phyloP scores from a whole-genome alignment of 2,113 vertebrate genomes.

The Xyliphius kryptos region DNA sequence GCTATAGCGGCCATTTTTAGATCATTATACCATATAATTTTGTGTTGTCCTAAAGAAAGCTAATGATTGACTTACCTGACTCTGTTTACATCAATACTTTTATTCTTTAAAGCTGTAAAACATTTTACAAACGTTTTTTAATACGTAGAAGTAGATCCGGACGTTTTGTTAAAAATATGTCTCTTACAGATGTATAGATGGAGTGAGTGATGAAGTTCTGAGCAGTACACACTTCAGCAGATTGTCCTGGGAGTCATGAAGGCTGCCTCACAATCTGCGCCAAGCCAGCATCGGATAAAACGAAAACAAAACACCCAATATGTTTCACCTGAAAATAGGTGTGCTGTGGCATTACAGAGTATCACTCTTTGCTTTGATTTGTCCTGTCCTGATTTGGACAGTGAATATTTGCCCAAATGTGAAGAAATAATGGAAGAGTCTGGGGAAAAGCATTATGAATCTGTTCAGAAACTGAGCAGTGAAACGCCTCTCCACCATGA shows the following conservation, averaged over 20 bases:
- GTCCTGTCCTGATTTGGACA: constrained; percentile 7
- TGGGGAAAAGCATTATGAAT: constrained; percentile 5
- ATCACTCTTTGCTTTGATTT: not conserved
- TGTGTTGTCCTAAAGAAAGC: too few relatives aligned
- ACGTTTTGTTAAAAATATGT: too few relatives aligned
- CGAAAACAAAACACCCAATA: not conserved
- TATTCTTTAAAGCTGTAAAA: too few relatives aligned
- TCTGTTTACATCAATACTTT: too few relatives aligned
- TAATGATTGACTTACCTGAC: too few relatives aligned
- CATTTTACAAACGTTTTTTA: too few relatives aligned
- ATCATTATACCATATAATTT: too few relatives aligned
- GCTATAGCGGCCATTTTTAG: too few relatives aligned
- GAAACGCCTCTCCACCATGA: not conserved
- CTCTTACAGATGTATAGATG: too few relatives aligned
- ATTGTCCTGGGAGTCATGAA: constrained; percentile 19
- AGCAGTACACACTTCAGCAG: too few relatives aligned
- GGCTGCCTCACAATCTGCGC: constrained; percentile 3
- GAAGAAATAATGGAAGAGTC: constrained; percentile 15
- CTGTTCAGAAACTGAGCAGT: not conserved
- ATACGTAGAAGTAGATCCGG: too few relatives aligned
- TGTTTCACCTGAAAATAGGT: constrained; percentile 1
- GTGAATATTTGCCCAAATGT: not conserved
- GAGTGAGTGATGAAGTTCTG: too few relatives aligned
- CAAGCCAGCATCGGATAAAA: not conserved
- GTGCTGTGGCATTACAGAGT: not conserved